Conservation (phyloP, 1,140 invertebrate species). For the Hestina assimilis region DNA sequence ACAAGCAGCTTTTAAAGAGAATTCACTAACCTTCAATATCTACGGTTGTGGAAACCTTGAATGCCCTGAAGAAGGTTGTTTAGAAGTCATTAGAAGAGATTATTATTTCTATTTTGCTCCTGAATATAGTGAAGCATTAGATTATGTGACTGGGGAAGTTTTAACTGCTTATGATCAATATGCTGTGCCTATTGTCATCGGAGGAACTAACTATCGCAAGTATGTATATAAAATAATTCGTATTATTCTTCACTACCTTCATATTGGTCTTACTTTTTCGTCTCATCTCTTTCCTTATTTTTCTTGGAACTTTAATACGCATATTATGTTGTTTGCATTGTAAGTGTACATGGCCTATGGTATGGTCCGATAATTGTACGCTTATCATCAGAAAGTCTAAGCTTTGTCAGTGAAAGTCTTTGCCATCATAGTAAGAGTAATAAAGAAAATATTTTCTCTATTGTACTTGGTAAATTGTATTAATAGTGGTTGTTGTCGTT, state of each 20-base stretch:
- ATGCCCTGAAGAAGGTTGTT: constrained; percentile 59
- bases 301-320: too few species aligned
- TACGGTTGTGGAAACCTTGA: constrained; percentile 81
- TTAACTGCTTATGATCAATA: constrained; percentile 73
- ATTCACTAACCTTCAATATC: constrained; percentile 79
- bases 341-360: too few species aligned
- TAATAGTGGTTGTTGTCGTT: not conserved
- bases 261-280: too few species aligned
- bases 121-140: constrained; percentile 80
- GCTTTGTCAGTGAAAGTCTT: too few species aligned
- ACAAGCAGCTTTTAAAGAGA: constrained; percentile 72
- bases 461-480: not conserved
- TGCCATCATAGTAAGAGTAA: too few species aligned
- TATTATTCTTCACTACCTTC: too few species aligned
- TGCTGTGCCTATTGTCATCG: constrained; percentile 78
- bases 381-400: too few species aligned
- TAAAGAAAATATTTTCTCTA: too few species aligned
- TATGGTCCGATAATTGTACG: too few species aligned
- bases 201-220: constrained; percentile 56
- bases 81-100: constrained; percentile 61
- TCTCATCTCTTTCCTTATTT: too few species aligned
- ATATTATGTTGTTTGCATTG: too few species aligned
- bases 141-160: constrained; percentile 83
- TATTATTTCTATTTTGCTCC: constrained; percentile 86
- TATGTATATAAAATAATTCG: constrained; percentile 27